Base-by-base conservation (phyloP, 2,888 invertebrate species). In the Eupithecia inturbata region DNA sequence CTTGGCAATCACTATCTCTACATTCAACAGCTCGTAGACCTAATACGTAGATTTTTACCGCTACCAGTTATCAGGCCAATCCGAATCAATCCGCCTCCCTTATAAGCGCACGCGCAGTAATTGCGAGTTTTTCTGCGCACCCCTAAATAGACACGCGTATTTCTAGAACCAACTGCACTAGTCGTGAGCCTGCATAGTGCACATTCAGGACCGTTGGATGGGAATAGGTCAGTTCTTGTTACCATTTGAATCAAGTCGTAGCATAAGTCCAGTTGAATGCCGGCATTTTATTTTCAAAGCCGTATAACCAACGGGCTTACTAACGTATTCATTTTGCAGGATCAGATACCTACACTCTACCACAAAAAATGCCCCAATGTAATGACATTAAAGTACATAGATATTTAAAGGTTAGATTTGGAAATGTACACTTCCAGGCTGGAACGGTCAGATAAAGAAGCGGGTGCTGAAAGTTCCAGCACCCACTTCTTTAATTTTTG, bases 131-230 rank as follows among this genome's bases (percentile, higher is more conserved):
- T 80, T 80, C 75, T 73, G n/a, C 63, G 45, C 57, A 53, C 77
- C 79, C 79, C 77, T 80, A 80, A 80, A 80, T 77, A 80, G 80
- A 62, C 36, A 64, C 74, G 75, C 68, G 70, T 66, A 76, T 79
- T 80, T 77, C 73, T 70, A 75, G 78, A 78, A 80, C 39, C 71
- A 71, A 76, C 76, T 71, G 74, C 71, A 72, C 67, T 68, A n/a
- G 39, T 36, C 60, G 22, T 14, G 63, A 19, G 63, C 41, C 31
- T 68, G 68, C 68, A 66, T 60, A 71, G 71, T 22, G 57, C n/a
- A 71, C 67, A 67, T 69, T 19, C 62, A 33, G 68, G 62, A 75
- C 75, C 69, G 72, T 75, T 72, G 53, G 64, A 33, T 19, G 39
- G 31, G 31, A 71, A 60, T 71, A 49, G 71, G 74, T 68, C 71